Evolutionary conservation across 2,888 invertebrate genomes (phyloP).

Genomic region (Copidosoma aretas): DNA sequence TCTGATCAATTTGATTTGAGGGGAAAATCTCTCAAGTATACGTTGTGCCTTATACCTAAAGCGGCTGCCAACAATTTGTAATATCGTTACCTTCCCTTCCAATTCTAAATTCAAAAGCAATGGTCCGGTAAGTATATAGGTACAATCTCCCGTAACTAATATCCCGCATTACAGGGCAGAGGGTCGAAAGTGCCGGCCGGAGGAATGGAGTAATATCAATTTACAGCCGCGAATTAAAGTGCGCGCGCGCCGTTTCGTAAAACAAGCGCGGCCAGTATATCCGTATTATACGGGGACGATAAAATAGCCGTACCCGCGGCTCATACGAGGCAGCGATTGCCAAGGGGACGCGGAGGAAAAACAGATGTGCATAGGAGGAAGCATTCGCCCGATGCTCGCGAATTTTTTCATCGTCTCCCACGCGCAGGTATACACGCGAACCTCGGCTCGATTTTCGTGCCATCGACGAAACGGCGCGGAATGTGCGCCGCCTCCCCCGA

Average conservation of each 20-base stretch:
- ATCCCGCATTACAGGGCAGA: not conserved
- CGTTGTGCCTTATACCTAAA: no score
- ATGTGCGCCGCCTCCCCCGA: slow-evolving; percentile 34
- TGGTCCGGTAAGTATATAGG: no score
- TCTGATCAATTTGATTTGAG: no score
- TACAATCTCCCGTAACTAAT: not conserved
- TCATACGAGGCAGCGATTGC: not conserved
- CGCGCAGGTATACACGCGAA: not conserved
- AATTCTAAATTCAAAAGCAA: no score
- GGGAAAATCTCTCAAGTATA: no score
- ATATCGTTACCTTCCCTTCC: no score
- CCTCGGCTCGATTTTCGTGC: slow-evolving; percentile 34
- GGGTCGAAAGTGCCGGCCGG: not conserved
- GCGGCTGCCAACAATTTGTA: no score
- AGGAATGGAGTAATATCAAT: not conserved
- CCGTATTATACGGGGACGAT: not conserved
- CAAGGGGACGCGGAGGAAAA: not conserved
- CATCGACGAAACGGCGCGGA: slow-evolving; percentile 37
- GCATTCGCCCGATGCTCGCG: not conserved
- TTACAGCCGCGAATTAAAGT: not conserved
- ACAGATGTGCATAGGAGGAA: no score
- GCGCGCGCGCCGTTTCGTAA: not conserved
- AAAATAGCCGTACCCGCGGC: not conserved
- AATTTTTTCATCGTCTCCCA: slow-evolving; percentile 24
- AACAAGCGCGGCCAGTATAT: not conserved